These are phyloP conservation scores for Takifugu rubripes DNA, from an alignment of 2,797 vertebrate genomes.

Conservation along the genomic window DNA sequence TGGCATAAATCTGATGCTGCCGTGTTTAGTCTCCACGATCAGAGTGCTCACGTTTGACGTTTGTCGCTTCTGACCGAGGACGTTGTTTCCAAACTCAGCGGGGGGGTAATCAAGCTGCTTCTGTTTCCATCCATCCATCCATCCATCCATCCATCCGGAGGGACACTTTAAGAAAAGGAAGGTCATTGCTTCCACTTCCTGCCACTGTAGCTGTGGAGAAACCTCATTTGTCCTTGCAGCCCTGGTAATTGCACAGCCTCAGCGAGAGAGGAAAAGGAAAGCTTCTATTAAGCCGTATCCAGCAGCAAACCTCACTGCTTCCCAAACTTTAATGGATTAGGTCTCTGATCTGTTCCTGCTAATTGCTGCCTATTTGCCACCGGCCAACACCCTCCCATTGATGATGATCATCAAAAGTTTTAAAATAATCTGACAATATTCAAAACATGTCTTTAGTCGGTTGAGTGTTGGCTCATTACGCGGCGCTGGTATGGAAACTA, in stretches of 20 bases:
- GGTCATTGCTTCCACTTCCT: background rate
- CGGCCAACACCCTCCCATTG: slow-evolving; percentile 21
- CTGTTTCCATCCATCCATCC: no score
- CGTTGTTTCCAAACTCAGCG: no score
- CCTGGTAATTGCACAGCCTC: slow-evolving; percentile 14
- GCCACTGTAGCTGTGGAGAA: background rate
- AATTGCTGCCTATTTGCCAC: slow-evolving; percentile 32
- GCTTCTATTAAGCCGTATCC: slow-evolving; percentile 10
- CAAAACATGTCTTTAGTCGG: slow-evolving; percentile 19
- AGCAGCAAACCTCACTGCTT: slow-evolving; percentile 19
- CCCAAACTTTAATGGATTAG: slow-evolving; percentile 4
- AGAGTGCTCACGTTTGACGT: no score
- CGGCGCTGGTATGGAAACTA: slow-evolving; percentile 5
- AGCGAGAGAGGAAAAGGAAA: slow-evolving; percentile 8
- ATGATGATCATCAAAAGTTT: slow-evolving; percentile 27
- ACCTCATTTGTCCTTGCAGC: slow-evolving; percentile 13
- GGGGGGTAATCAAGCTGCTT: no score
- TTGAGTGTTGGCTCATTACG: slow-evolving; percentile 28
- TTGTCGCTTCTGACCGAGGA: no score
- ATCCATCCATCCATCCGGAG: no score
- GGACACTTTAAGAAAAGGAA: background rate
- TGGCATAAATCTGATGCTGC: no score
- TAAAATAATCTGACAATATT: slow-evolving; percentile 20
- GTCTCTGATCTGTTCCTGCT: slow-evolving; percentile 23
- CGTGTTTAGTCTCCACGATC: background rate